Evolutionary conservation across 2,888 invertebrate genomes (phyloP), one percentile per base, ranked within the genome.

Genomic region (Heliconius erato): DNA sequence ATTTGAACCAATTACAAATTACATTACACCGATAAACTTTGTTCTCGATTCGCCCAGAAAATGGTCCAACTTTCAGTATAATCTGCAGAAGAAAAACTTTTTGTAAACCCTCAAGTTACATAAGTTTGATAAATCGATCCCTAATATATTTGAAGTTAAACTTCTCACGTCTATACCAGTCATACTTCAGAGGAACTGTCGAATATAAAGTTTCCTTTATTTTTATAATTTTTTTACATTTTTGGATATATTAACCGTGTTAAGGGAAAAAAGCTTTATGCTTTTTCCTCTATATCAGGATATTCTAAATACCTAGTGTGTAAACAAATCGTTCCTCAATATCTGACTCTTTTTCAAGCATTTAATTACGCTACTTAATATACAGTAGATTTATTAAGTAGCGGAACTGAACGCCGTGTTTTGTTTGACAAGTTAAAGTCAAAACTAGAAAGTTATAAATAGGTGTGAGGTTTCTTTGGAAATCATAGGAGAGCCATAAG

Each of bases 71-170:
- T 68, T 78, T 28, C n/a, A 65, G 44, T 68, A 68, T 68, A 68
- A 78, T 78, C 65, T 78, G 19, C 49, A 49, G 49, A 78, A 67
- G 44, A 78, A 78, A 68, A 68, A 19, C 40, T 63, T 76, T 78
- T 44, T 78, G 65, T 68, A 78, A 76, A 40, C 76, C 63, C 35
- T 63, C 76, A 63, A 76, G 35, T 63, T 63, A 68, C 78, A 49
- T 67, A 78, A 78, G 32, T 78, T 78, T 78, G 78, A 78, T 78
- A 44, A 78, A 78, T 78, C 44, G 78, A 78, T 78, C 78, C 49
- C 28, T 67, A 28, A 78, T 78, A 68, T 78, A 78, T 78, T 78
- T 68, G 40, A 78, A 68, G 78, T 78, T 49, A 23, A 78, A 78
- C 12, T 68, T 49, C 67, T 68, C 28, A 67, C 78, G 78, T 78